Conservation (phyloP, 2,888 invertebrate species). For the Gastrophysa polygoni region DNA sequence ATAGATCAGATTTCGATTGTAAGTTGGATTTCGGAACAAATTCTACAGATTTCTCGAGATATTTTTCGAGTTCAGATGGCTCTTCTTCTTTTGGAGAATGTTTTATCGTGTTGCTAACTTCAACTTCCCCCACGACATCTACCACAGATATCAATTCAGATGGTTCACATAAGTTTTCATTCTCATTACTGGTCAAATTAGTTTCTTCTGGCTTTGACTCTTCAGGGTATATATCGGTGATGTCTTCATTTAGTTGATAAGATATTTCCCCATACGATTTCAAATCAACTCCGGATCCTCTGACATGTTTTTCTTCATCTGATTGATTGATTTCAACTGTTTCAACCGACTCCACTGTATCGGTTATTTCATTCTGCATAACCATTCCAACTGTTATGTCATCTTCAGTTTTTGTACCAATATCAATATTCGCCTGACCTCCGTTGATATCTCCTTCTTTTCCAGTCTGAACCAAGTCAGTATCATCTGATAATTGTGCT, state of each 20-base stretch:
- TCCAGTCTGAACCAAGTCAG: no score
- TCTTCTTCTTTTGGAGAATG: not conserved
- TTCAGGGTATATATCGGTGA: no score
- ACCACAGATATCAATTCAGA: not conserved
- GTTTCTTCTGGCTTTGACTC: no score
- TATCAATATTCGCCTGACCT: no score
- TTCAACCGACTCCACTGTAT: not conserved
- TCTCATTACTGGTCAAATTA: no score
- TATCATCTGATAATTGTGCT: no score
- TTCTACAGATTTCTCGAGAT: slow-evolving; percentile 49
- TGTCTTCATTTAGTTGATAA: no score
- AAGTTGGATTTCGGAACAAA: slow-evolving; percentile 49
- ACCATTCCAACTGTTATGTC: no score
- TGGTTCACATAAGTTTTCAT: no score
- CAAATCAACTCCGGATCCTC: not conserved
- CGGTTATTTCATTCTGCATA: not conserved
- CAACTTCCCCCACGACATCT: not conserved
- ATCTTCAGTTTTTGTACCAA: no score
- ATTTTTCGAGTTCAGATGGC: slow-evolving; percentile 51
- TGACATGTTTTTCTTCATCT: not conserved
- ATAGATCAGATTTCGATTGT: slow-evolving; percentile 25
- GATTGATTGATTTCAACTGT: not conserved
- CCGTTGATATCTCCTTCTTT: no score
- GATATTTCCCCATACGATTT: no score
- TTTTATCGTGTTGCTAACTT: slow-evolving; percentile 1